phyloP scores from a whole-genome alignment of 2,888 invertebrate genomes.

The Cremastobaeus sp. region DNA sequence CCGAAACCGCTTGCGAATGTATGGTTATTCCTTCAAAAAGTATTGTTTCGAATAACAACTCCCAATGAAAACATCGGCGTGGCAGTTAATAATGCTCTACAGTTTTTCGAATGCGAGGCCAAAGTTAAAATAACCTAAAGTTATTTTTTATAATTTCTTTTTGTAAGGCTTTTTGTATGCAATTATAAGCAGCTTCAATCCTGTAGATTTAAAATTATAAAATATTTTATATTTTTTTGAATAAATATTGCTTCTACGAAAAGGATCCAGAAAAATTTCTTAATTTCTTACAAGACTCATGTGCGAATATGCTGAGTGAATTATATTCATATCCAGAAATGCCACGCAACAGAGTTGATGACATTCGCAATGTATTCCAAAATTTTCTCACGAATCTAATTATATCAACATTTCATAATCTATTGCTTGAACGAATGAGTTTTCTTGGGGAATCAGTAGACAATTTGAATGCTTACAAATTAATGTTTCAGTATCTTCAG shows the following conservation, averaged over 20 bases:
- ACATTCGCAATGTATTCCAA: too few species aligned
- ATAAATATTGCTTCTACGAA: too few species aligned
- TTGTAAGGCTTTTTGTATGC: background rate
- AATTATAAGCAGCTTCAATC: background rate
- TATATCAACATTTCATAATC: too few species aligned
- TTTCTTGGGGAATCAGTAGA: too few species aligned
- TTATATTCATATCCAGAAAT: background rate
- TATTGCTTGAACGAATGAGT: too few species aligned
- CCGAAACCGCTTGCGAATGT: background rate
- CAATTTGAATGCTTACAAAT: too few species aligned
- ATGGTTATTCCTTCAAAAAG: background rate
- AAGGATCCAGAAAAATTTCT: background rate
- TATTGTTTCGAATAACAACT: background rate
- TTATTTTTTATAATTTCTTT: background rate
- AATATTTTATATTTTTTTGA: too few species aligned
- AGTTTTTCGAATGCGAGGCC: background rate
- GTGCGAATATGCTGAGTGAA: background rate
- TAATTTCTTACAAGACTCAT: background rate
- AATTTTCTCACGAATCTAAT: too few species aligned
- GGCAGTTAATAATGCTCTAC: background rate
- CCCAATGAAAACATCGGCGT: background rate
- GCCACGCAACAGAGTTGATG: too few species aligned
- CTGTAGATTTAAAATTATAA: background rate
- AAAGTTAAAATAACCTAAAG: background rate
- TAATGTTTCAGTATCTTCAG: too few species aligned